These are phyloP conservation scores for Prochilodus magdalenae DNA, from an alignment of 2,113 vertebrate genomes.

Conservation along the genomic window DNA sequence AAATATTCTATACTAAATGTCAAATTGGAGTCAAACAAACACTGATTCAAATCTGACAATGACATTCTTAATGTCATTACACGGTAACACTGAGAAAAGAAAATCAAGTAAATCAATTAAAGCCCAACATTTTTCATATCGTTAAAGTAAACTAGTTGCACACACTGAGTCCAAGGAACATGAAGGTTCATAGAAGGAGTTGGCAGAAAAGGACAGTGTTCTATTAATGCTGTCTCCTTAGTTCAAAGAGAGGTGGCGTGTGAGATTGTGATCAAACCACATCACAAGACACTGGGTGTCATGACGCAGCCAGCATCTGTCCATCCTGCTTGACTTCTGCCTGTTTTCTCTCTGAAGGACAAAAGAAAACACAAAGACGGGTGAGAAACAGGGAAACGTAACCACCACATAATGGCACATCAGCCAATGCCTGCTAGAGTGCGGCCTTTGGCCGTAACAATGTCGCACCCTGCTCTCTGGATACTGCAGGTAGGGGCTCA, in stretches of 20 bases:
- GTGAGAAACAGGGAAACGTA: conserved; percentile 26
- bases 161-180: background rate
- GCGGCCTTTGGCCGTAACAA: background rate
- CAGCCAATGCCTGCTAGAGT: background rate
- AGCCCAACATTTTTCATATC: background rate
- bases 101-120: background rate
- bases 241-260: conserved; percentile 8
- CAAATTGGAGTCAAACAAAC: background rate
- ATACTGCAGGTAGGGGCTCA: conserved; percentile 76
- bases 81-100: background rate
- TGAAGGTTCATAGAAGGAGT: background rate
- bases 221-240: background rate
- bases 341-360: conserved; percentile 68
- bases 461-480: conserved; percentile 75
- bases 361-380: conserved; percentile 27
- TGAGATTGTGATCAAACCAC: conserved; percentile 7
- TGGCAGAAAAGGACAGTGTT: background rate
- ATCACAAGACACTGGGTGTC: conserved; percentile 4
- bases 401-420: background rate
- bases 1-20: background rate
- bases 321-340: conserved; percentile 64
- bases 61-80: background rate
- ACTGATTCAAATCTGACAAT: background rate
- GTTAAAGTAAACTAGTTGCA: background rate
- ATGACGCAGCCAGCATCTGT: conserved; percentile 75